These are phyloP conservation scores for Anoplopoma fimbria DNA, from an alignment of 2,113 vertebrate species.

Conservation along the genomic window DNA sequence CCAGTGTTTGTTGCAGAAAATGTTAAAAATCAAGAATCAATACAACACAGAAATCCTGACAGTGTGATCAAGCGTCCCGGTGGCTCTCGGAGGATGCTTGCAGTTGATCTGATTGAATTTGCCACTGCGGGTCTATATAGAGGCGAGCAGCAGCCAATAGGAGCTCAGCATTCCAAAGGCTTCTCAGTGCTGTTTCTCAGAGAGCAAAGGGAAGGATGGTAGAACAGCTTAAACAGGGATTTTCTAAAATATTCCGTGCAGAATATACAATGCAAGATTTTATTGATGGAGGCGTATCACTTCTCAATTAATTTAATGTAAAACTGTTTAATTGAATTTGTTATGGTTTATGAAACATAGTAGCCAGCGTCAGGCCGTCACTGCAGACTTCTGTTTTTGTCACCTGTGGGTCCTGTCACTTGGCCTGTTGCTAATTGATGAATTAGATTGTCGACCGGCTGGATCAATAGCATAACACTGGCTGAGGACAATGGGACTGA, in stretches of 20 bases:
- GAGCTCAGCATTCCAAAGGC: conserved; percentile 59
- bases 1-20: conserved; percentile 22
- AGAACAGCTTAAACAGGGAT: not conserved
- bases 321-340: not conserved
- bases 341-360: not conserved
- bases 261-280: not conserved
- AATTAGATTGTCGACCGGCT: conserved; percentile 55
- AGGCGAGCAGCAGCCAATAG: conserved; percentile 78
- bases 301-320: not conserved
- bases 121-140: conserved; percentile 80
- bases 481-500: conserved; percentile 41
- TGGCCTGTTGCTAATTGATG: conserved; percentile 41
- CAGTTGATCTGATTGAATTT: conserved; percentile 80
- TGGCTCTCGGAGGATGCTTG: conserved; percentile 41
- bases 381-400: conserved; percentile 30
- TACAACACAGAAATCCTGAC: conserved; percentile 25
- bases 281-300: not conserved
- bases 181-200: conserved; percentile 15
- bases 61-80: not conserved
- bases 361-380: conserved; percentile 5
- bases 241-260: not conserved
- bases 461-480: conserved; percentile 55
- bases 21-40: not conserved
- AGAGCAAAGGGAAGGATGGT: conserved; percentile 9
- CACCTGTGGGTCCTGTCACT: conserved; percentile 40